Evolutionary conservation across 2,113 vertebrate species (phyloP).

Genomic region (Grantiella picta): DNA sequence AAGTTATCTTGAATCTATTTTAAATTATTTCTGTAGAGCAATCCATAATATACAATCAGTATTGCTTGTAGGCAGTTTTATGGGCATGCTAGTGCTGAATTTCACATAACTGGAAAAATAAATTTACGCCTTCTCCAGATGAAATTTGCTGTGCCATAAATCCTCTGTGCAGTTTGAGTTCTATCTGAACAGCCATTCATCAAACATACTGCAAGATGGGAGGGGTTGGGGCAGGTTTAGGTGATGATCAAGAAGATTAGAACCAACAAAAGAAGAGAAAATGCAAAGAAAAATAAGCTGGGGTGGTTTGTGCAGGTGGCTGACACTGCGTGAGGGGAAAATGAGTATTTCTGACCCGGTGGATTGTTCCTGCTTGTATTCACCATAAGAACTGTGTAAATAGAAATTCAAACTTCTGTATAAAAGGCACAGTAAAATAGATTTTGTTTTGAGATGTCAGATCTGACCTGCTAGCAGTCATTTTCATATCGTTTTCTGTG

Average conservation of each 20-base stretch:
- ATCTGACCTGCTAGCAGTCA: neutral
- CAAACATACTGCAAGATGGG: conserved; percentile 32
- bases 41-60: conserved; percentile 36
- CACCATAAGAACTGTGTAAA: neutral
- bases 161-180: conserved; percentile 52
- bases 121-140: conserved; percentile 43
- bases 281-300: neutral
- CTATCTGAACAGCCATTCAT: conserved; percentile 20
- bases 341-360: neutral
- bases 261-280: neutral
- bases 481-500: neutral
- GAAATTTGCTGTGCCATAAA: conserved; percentile 45
- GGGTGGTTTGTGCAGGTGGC: neutral
- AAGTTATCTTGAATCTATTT: neutral
- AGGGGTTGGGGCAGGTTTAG: conserved; percentile 6
- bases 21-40: conserved; percentile 28
- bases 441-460: neutral
- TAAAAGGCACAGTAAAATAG: neutral
- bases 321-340: neutral
- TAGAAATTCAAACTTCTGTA: neutral
- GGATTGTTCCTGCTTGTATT: neutral
- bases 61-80: conserved; percentile 47
- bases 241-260: conserved; percentile 3
- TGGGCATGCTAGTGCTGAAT: conserved; percentile 39
- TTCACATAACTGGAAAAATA: conserved; percentile 63